phyloP scores from a whole-genome alignment of 2,113 vertebrate genomes.

The Acrocephalus arundinaceus region DNA sequence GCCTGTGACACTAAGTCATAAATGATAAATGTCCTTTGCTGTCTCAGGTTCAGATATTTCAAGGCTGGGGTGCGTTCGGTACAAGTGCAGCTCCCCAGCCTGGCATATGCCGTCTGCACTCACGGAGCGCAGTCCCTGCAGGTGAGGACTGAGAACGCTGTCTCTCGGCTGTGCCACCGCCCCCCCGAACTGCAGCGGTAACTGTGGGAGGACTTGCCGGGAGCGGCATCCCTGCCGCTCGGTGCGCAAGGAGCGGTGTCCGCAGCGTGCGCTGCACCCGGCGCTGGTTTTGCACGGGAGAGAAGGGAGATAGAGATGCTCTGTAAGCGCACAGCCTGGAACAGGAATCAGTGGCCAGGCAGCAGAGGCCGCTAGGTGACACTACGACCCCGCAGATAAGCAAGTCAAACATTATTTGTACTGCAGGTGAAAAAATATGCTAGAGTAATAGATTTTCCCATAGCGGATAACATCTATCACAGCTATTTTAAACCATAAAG shows the following conservation, averaged over 20 bases:
- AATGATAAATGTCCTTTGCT: not conserved
- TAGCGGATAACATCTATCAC: not conserved
- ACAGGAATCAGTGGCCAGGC: rapidly evolving
- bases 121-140: not conserved
- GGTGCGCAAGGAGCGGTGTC: too few relatives aligned
- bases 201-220: not conserved
- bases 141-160: rapidly evolving
- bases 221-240: not conserved
- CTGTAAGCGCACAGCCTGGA: rapidly evolving
- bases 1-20: not conserved
- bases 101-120: rapidly evolving
- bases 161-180: not conserved
- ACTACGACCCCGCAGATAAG: not conserved
- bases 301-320: not conserved
- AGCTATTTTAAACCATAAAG: not conserved
- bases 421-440: not conserved
- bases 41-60: not conserved
- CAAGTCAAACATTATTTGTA: not conserved
- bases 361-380: not conserved
- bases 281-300: too few relatives aligned
- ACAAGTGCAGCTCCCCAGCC: rapidly evolving
- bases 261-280: too few relatives aligned
- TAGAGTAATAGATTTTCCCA: not conserved
- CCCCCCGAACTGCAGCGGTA: not conserved
- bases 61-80: too few relatives aligned